Conservation (phyloP, 35 echinoderm and acorn worm species). For the Holothuria glaberrima region DNA sequence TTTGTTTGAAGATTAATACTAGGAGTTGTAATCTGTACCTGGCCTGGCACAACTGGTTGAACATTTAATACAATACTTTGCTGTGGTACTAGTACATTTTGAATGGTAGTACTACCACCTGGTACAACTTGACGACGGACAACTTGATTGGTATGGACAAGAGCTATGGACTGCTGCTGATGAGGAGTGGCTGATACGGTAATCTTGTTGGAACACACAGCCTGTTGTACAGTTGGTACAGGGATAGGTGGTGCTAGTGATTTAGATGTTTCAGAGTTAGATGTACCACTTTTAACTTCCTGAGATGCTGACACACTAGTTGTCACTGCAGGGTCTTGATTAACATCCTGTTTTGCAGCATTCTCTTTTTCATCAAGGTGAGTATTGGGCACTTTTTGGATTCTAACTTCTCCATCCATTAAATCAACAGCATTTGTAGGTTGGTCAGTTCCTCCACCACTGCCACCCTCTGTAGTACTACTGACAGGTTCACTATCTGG, state of each 20-base stretch:
- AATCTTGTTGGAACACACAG: conserved; percentile 25
- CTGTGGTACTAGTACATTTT: conserved; percentile 45
- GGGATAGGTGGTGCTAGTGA: not conserved
- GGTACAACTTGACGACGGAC: conserved; percentile 47
- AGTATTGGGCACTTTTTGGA: conserved; percentile 90
- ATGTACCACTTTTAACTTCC: not conserved
- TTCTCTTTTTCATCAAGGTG: conserved; percentile 59
- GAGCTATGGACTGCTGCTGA: not conserved
- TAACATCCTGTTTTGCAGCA: not conserved
- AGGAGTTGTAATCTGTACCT: conserved; percentile 31
- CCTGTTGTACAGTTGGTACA: not conserved
- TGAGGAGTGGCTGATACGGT: conserved; percentile 3
- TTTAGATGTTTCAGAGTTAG: not conserved
- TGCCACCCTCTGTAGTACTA: not conserved
- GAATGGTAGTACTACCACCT: conserved; percentile 3
- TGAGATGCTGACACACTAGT: not conserved
- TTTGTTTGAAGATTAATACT: not conserved
- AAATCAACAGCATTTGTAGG: conserved; percentile 27
- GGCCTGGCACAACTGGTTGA: conserved; percentile 39
- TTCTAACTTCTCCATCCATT: conserved; percentile 85
- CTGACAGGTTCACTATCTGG: conserved; percentile 3
- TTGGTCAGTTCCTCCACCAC: not conserved
- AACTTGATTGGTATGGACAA: conserved; percentile 37
- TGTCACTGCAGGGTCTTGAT: not conserved
- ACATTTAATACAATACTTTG: conserved; percentile 54